phyloP scores from a whole-genome alignment of 2,797 vertebrate species.

The Anguilla marmorata region DNA sequence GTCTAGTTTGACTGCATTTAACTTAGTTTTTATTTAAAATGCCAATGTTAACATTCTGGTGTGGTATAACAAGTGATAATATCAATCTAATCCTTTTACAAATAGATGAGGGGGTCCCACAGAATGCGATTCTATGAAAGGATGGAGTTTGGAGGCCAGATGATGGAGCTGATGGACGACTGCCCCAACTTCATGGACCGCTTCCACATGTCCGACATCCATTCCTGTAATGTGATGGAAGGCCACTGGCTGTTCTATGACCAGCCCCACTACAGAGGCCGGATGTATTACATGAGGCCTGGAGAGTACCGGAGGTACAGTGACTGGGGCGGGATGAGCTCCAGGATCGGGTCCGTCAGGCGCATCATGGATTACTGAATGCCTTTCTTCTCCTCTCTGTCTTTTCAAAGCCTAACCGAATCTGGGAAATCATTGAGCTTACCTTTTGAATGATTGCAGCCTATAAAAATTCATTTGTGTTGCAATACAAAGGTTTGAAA shows the following conservation, averaged over 20 bases:
- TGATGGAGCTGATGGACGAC: constrained; percentile 57
- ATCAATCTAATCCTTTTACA: neutral
- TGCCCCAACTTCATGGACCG: constrained; percentile 53
- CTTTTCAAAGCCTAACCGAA: neutral
- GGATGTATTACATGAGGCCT: constrained; percentile 55
- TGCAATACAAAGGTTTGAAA: neutral
- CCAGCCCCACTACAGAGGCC: constrained; percentile 55
- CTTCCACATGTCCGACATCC: constrained; percentile 52
- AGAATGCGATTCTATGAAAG: constrained; percentile 59
- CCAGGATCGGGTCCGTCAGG: constrained; percentile 60
- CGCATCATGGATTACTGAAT: constrained; percentile 40
- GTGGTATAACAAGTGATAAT: neutral
- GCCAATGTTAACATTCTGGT: neutral
- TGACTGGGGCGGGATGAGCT: constrained; percentile 55
- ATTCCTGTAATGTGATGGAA: constrained; percentile 57
- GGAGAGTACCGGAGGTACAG: constrained; percentile 58
- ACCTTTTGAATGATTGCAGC: neutral
- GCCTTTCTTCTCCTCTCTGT: neutral
- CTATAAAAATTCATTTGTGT: neutral
- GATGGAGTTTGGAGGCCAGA: constrained; percentile 58
- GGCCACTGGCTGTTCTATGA: constrained; percentile 63
- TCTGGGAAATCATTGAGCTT: neutral
- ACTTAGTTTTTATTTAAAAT: neutral
- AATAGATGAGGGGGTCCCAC: constrained; percentile 44
- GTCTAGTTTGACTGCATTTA: neutral